phyloP scores from a whole-genome alignment of 2,797 vertebrate species.

The Etheostoma perlongum region DNA sequence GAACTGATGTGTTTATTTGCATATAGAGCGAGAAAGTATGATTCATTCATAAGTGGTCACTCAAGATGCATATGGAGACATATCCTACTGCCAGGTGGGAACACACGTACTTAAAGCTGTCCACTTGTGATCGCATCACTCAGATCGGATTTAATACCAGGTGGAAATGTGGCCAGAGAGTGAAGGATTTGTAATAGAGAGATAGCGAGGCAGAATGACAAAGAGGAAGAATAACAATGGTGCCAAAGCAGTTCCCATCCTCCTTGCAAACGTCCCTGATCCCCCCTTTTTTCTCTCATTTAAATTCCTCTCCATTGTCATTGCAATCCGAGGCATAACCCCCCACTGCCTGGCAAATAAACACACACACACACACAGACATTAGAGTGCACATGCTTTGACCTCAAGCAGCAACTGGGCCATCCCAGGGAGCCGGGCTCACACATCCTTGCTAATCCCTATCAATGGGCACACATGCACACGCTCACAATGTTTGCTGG shows the following conservation, averaged over 20 bases:
- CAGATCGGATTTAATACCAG: no score
- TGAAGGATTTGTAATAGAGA: conserved; percentile 71
- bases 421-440: conserved; percentile 58
- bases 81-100: no score
- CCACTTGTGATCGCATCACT: no score
- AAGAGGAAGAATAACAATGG: conserved; percentile 77
- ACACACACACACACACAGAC: conserved; percentile 58
- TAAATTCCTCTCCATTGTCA: conserved; percentile 80
- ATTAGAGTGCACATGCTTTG: conserved; percentile 57
- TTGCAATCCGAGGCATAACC: conserved; percentile 69
- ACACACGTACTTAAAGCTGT: no score
- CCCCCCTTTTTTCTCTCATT: conserved; percentile 75
- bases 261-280: conserved; percentile 75
- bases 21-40: no score
- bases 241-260: conserved; percentile 75
- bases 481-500: conserved; percentile 66
- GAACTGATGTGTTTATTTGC: no score
- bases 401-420: conserved; percentile 65
- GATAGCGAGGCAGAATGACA: conserved; percentile 74
- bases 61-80: no score
- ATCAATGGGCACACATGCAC: conserved; percentile 67
- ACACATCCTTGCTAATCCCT: conserved; percentile 71
- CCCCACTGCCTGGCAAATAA: conserved; percentile 62
- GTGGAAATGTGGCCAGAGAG: conserved; percentile 15
- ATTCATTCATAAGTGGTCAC: no score